Base-by-base conservation (phyloP, 2,113 vertebrate genomes). In the Ibidorhyncha struthersii region DNA sequence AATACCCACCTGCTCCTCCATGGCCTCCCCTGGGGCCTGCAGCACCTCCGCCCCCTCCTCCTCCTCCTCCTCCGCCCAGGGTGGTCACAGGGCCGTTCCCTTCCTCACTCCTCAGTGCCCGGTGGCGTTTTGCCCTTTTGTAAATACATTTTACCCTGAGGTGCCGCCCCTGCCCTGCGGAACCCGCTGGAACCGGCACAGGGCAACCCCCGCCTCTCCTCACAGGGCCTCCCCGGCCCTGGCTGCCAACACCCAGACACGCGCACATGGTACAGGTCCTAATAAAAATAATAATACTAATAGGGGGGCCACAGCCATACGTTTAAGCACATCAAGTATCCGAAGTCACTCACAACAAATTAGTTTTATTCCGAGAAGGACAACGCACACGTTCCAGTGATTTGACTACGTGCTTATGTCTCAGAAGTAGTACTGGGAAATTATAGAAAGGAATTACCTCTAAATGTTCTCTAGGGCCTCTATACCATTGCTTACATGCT, bases 381-480 rank as follows among this genome's bases (percentile, higher is more conserved):
- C 65, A 73, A 72, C 0, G 0, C 9, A 29, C 1, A 0, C 32
- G n/a, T 45, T 56, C 36, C 56, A 62, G 41, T 19, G n/a, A 58
- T 26, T 27, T 50, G 26, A 43, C 34, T 58, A 21, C 0, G 4
- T 38, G 26, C 36, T 79, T 14, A 2, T 2, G 26, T 71, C 67
- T 92, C 71, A 81, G 50, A 58, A 49, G 53, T 1, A 53, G 22
- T 5, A 10, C 0, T 40, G 80, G 79, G 86, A 95, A 89, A 86
- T 61, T 70, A 30, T 12, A 34, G 22, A 89, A 90, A 63, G 26
- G 7, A 93, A 74, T 79, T 86, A 30, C 36, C 34, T 86, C 71
- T 71, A 58, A 78, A 59, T 4, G 8, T 36, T 74, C 89, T 71
- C 80, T 43, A 62, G 45, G 59, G 73, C 41, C 50, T 82, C 81